phyloP scores from a whole-genome alignment of 92 coral and sea anemone species.

The Zoanthus sansibaricus region DNA sequence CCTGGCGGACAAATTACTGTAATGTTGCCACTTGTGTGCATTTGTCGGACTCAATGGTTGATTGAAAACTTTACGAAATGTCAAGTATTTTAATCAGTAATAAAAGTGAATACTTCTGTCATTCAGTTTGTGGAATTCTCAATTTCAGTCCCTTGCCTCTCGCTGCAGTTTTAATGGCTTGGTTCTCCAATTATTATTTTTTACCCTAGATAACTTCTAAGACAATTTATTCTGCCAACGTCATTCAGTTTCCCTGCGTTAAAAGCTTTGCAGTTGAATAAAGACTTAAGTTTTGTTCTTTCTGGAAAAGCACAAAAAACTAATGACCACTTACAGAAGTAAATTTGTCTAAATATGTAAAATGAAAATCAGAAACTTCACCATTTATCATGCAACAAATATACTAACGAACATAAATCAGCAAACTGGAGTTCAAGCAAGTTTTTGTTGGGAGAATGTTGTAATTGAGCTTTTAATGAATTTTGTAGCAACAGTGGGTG shows the following conservation, averaged over 20 bases:
- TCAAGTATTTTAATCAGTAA: slow-evolving; percentile 17
- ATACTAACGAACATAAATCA: too few species aligned
- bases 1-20: not conserved
- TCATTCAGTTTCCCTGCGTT: not conserved
- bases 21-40: slow-evolving; percentile 11
- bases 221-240: not conserved
- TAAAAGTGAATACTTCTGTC: slow-evolving; percentile 6
- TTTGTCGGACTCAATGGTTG: not conserved
- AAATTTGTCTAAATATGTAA: not conserved
- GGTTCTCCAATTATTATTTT: not conserved
- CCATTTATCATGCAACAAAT: too few species aligned
- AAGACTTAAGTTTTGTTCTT: not conserved
- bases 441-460: not conserved
- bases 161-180: not conserved
- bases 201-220: not conserved
- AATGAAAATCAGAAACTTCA: too few species aligned
- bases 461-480: slow-evolving; percentile 16
- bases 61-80: not conserved
- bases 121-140: not conserved
- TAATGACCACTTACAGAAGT: not conserved
- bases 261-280: not conserved
- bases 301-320: not conserved
- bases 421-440: too few species aligned
- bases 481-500: slow-evolving; percentile 8
- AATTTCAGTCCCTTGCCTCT: not conserved